A percentile compares a stretch with the other conserved stretches of the same genome.
phyloP scores from a whole-genome alignment of 2,888 invertebrate species.

The Trissoscelio sp. region DNA sequence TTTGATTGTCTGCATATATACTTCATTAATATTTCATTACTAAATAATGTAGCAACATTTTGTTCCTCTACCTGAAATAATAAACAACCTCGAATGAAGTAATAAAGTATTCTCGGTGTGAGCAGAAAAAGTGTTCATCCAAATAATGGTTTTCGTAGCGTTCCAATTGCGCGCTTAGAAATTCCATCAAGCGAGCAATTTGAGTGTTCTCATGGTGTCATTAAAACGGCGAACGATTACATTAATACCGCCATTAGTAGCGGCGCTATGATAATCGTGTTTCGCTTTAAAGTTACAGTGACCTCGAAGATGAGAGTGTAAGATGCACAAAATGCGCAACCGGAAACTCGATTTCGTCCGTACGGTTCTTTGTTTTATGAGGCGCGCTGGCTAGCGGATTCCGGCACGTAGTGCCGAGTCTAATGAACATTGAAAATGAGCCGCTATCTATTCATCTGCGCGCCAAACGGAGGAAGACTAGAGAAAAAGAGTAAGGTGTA shows the following conservation, averaged over 20 bases:
- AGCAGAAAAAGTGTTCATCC: constrained; percentile 25
- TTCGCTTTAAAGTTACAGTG: constrained; percentile 64
- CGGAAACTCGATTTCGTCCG: constrained; percentile 52
- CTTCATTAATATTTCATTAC: background rate
- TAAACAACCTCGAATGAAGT: constrained; percentile 22
- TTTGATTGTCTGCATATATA: no score
- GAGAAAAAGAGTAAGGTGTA: constrained; percentile 49
- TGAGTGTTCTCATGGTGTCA: constrained; percentile 52
- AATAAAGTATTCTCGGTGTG: constrained; percentile 25
- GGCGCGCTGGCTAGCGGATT: constrained; percentile 39
- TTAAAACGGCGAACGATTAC: constrained; percentile 60
- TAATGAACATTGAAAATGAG: constrained; percentile 79
- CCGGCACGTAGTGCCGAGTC: constrained; percentile 66
- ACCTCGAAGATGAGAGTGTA: constrained; percentile 70
- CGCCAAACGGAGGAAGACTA: constrained; percentile 40
- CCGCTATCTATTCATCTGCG: constrained; percentile 78
- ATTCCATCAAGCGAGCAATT: constrained; percentile 56
- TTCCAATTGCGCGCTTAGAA: constrained; percentile 51
- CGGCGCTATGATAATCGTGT: constrained; percentile 38
- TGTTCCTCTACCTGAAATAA: constrained; percentile 14
- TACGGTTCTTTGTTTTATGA: constrained; percentile 58
- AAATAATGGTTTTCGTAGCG: constrained; percentile 42
- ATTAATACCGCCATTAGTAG: constrained; percentile 55
- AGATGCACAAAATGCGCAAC: constrained; percentile 55
- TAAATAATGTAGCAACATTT: constrained; percentile 9